Evolutionary conservation across 1,140 invertebrate genomes (phyloP), one percentile per base, ranked within the genome.

Genomic region (Hetaerina americana): DNA sequence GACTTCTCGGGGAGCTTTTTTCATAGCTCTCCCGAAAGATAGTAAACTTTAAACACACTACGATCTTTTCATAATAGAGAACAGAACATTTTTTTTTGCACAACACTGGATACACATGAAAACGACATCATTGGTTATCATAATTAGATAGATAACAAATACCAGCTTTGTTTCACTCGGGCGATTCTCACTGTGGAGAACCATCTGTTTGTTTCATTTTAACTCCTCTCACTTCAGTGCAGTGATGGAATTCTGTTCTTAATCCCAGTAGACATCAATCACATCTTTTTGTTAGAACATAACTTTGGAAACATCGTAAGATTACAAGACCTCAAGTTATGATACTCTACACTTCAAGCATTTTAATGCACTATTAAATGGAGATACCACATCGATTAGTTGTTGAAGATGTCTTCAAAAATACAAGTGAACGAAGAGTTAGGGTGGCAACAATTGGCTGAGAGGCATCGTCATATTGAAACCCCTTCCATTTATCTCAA

Each of bases 11-110:
- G 77, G 78, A 78, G 80, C 71, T 74, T 73, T 73, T 72, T 74
- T 74, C 78, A 78, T 79, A 79, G 79, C 79, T 81, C 80, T 78
- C 78, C 79, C 80, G 79, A 81, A 80, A 78, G 81, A 81, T 80
- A 80, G 79, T 80, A 76, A 75, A 76, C 75, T 27, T 73, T 69
- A 66, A 25, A 26, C n/a, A n/a, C n/a, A 57, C 40, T 57, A 57
- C 40, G 22, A 57, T 57, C 40, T 72, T 57, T 25, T 31, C 68
- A 31, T 68, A 73, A 69, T 68, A 57, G 57, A 71, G 71, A 71
- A 66, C 71, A 69, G 29, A 68, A 71, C 70, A 57, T 57, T 12
- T 57, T 10, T 3, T 66, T 66, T 66, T 66, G 40, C 69, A 71
- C 70, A 73, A 57, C 29, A 69, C 26, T 69, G 31, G 27, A 57